A percentile compares a stretch with the other conserved stretches of the same genome.
These are phyloP conservation scores for Epinephelus malabaricus DNA, from an alignment of 2,797 vertebrate genomes.

Conservation along the genomic window DNA sequence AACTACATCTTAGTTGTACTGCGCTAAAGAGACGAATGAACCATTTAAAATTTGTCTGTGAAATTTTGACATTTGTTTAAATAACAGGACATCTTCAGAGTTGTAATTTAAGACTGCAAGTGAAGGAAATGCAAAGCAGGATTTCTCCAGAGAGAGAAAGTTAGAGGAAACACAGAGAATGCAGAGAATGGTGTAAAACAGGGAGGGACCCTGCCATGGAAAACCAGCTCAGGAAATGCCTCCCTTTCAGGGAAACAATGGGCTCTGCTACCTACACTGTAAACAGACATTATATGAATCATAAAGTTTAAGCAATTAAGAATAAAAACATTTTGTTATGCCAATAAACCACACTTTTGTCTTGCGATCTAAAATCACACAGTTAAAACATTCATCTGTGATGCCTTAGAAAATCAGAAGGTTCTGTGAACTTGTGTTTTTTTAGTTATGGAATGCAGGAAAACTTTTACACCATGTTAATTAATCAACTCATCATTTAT, in stretches of 20 bases:
- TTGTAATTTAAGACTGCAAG: not conserved
- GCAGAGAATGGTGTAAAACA: slow-evolving; percentile 27
- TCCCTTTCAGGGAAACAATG: slow-evolving; percentile 61
- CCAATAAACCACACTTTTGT: not conserved
- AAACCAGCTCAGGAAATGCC: slow-evolving; percentile 71
- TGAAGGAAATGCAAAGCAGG: not conserved
- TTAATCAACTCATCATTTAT: not conserved
- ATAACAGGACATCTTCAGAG: not conserved
- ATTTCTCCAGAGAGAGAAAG: not conserved
- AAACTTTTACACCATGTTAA: not conserved
- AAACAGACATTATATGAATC: not conserved
- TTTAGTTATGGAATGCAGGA: not conserved
- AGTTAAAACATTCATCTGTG: not conserved
- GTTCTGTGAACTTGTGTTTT: not conserved
- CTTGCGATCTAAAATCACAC: not conserved
- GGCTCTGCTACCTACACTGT: slow-evolving; percentile 17
- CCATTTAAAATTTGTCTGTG: not conserved
- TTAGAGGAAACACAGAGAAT: slow-evolving; percentile 32
- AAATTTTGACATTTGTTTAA: not conserved
- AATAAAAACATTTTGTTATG: not conserved
- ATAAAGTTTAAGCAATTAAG: not conserved
- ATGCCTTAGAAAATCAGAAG: not conserved
- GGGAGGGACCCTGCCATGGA: slow-evolving; percentile 37
- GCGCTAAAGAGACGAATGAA: not conserved
- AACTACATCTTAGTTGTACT: not conserved